These are phyloP conservation scores for Cygnus atratus DNA, from an alignment of 2,113 vertebrate species.

Conservation along the genomic window DNA sequence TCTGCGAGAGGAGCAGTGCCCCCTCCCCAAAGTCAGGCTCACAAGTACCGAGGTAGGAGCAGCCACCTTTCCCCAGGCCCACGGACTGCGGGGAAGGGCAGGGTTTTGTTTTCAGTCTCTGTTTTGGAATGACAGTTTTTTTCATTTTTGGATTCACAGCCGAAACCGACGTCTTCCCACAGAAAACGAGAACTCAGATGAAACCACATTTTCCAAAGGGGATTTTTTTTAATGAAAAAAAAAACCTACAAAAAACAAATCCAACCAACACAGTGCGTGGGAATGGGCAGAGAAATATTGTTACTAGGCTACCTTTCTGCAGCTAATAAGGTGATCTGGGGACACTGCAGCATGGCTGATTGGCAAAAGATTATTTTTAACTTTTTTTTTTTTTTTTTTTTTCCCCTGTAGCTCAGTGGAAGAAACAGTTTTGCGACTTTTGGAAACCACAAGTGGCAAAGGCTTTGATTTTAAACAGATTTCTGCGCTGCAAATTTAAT, in stretches of 20 bases:
- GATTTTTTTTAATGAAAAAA: neutral
- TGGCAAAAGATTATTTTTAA: conserved; percentile 4
- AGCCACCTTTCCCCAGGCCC: neutral
- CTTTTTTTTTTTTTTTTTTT: neutral
- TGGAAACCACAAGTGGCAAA: neutral
- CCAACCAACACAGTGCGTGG: neutral
- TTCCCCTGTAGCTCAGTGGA: neutral
- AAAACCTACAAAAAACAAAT: neutral
- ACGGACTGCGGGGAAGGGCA: neutral
- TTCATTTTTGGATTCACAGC: neutral
- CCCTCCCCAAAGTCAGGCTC: neutral
- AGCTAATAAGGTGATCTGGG: conserved; percentile 6
- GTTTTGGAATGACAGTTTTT: neutral
- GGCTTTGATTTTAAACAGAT: conserved; percentile 1
- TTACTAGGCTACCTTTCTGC: conserved; percentile 33
- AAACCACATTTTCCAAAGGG: conserved; percentile 54
- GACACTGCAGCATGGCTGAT: conserved; percentile 3
- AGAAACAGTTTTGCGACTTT: neutral
- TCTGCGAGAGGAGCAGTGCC: neutral
- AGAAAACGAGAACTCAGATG: conserved; percentile 5
- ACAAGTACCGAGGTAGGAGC: neutral
- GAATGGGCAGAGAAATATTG: conserved; percentile 38
- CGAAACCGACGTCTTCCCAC: conserved; percentile 30
- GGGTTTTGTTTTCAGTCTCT: neutral
- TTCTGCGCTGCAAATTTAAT: neutral